Evolutionary conservation across 1,140 invertebrate species (phyloP), one percentile per base, ranked within the genome.

Genomic region (Copidosoma floridanum): DNA sequence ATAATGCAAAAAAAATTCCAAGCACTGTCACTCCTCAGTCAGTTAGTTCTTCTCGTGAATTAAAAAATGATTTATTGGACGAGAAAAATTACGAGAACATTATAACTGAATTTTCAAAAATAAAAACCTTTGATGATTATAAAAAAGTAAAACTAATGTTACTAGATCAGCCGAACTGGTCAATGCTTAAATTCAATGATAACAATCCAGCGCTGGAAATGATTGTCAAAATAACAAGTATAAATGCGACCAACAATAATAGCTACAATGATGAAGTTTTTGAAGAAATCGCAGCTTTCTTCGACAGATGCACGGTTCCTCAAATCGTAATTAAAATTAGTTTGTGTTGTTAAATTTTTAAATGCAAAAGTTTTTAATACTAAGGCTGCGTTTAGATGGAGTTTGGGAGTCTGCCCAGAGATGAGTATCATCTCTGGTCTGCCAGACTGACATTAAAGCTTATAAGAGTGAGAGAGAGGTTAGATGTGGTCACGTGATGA

Each of bases 251-350:
- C 43, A 53, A 27, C 4, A 64, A 66, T 50, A 46, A 56, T 46
- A 66, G 21, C 47, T 38, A 68, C 43, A 61, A 48, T 52, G 68
- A 74, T 44, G 59, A 53, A 41, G 38, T 75, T 58, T 61, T 77
- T 3, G 53, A 73, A 51, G 75, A 79, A 59, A 74, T 71, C 43
- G 71, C 70, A 55, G 69, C 77, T 47, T 64, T 81, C 16, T 58
- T 78, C 11, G 57, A 58, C 37, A 43, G 62, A 40, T 55, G 66
- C 54, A 60, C 67, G 38, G 60, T 71, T 40, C 51, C 70, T 8
- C 56, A 47, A 51, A 55, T 72, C n/a, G 71, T 75, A 61, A 65
- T 61, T 55, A 55, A 23, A 41, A 51, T 26, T 35, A 40, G 18
- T 16, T n/a, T 47, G 12, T 32, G 29, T 32, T 32, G n/a, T n/a